phyloP scores from a whole-genome alignment of 1,140 invertebrate species.

The Mylabris phalerata region DNA sequence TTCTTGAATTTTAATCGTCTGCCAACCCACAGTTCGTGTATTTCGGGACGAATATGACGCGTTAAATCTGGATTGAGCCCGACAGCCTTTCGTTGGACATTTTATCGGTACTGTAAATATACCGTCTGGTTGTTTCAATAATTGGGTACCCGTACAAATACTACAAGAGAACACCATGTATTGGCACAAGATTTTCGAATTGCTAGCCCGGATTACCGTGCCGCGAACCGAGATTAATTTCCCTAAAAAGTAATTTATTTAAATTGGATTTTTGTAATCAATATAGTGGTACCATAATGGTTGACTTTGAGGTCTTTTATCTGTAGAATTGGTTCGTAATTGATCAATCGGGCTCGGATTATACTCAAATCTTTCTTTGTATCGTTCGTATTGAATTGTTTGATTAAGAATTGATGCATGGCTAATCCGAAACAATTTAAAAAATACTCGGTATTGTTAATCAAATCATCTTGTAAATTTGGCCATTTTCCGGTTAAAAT shows the following conservation, averaged over 20 bases:
- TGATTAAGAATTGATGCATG: constrained; percentile 57
- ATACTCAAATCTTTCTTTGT: constrained; percentile 41
- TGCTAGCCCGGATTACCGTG: constrained; percentile 76
- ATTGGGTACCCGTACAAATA: constrained; percentile 59
- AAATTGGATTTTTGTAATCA: not conserved
- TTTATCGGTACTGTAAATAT: constrained; percentile 50
- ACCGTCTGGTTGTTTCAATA: constrained; percentile 56
- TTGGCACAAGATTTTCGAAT: constrained; percentile 64
- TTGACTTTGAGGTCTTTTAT: constrained; percentile 71
- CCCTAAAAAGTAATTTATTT: constrained; percentile 46
- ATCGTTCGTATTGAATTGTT: constrained; percentile 46
- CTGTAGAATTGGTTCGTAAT: constrained; percentile 59
- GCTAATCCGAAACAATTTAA: constrained; percentile 63
- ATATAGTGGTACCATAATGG: constrained; percentile 57
- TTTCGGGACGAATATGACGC: constrained; percentile 59
- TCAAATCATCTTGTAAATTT: constrained; percentile 57
- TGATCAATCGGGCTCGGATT: constrained; percentile 59
- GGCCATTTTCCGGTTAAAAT: constrained; percentile 52
- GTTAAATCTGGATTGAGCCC: constrained; percentile 56
- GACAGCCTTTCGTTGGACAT: constrained; percentile 52
- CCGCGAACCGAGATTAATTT: constrained; percentile 80
- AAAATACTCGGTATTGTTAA: constrained; percentile 55
- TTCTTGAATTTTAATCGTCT: constrained; percentile 77
- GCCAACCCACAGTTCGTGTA: constrained; percentile 68
- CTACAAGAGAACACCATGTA: constrained; percentile 74